Base-by-base conservation (phyloP, 2,113 vertebrate genomes). In the Strigops habroptila region DNA sequence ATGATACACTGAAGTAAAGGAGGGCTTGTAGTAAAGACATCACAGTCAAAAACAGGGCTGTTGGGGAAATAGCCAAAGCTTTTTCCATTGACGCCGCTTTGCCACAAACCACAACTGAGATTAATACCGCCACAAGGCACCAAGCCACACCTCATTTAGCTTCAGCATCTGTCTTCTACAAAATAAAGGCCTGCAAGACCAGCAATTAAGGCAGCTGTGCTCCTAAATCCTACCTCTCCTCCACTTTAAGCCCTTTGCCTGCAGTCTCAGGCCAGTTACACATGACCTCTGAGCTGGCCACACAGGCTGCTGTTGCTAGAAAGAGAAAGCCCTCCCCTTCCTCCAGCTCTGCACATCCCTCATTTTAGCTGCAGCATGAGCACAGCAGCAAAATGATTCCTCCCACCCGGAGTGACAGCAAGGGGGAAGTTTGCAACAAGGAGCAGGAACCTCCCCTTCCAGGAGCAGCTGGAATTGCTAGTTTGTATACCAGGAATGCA, bases 401-500 rank as follows among this genome's bases (percentile, higher is more conserved):
- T 62, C 23, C 49, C 9, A n/a, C 14, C 46, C 2, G 0, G 12
- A 64, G 16, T 3, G 24, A 55, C 74, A 84, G 53, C 3, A 2
- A 43, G 25, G 25, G 25, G 67, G 24, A 59, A 35, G 60, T 16
- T 3, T 31, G 51, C 51, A 75, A 7, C 11, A 55, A 23, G 85
- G 22, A 87, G 49, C 60, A 62, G 44, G 82, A 65, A 14, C 27
- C 55, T 91, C 74, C 60, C 75, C 62, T 52, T 75, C 60, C 78
- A 92, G 75, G 57, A 63, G 67, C 51, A 68, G 55, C 65, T 63
- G 71, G 60, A 86, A 48, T 33, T 27, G 2, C n/a, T 35, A 18
- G 35, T n/a, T 62, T 62, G 19, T n/a, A n/a, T 9, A 23, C 24
- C 1, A 0, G 37, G 33, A 82, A 33, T 0, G 3, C 25, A 37